Base-by-base conservation (phyloP, 2,113 vertebrate genomes). In the Leptosomus discolor region DNA sequence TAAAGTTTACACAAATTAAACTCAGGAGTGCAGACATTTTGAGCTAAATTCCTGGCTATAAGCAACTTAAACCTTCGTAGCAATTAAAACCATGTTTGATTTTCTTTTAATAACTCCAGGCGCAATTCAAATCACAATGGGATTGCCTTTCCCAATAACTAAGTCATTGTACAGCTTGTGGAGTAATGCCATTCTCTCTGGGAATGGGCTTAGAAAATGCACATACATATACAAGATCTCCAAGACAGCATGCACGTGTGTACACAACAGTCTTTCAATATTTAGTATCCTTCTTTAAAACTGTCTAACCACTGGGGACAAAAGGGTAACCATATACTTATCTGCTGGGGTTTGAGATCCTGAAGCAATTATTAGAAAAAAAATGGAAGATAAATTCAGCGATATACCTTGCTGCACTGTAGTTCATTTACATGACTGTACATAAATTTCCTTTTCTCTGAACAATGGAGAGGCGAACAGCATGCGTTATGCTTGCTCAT, bases 1-100 rank as follows among this genome's bases (percentile, higher is more conserved):
- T 96, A 96, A 79, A 85, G 29, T 86, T 78, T 77, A 88, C 85
- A 83, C 94, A 90, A 93, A 60, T 83, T 86, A 84, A 95, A 95
- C 91, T 81, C 91, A 73, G 73, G 90, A 83, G 61, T 78, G 58
- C 61, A 30, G 93, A 85, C 46, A 68, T 86, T 94, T 86, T 57
- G 63, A 67, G 92, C 45, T 64, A 70, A 91, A 94, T 82, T 70
- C 90, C 93, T 88, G 80, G 73, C 58, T 85, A 86, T 77, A 88
- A 67, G 63, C 56, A 61, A 96, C 84, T 95, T 73, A 90, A 75
- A 95, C 67, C 54, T 96, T 92, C 21, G 2, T 23, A 82, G 68
- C 76, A 85, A 88, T 85, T 93, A 92, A 69, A 84, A 34, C 56
- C 88, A 77, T 29, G n/a, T 82, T 84, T 90, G 82, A 89, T 63